Evolutionary conservation across 2,797 vertebrate genomes (phyloP), one percentile per base, ranked within the genome.

Genomic region (Enteromius thamalakanensis): DNA sequence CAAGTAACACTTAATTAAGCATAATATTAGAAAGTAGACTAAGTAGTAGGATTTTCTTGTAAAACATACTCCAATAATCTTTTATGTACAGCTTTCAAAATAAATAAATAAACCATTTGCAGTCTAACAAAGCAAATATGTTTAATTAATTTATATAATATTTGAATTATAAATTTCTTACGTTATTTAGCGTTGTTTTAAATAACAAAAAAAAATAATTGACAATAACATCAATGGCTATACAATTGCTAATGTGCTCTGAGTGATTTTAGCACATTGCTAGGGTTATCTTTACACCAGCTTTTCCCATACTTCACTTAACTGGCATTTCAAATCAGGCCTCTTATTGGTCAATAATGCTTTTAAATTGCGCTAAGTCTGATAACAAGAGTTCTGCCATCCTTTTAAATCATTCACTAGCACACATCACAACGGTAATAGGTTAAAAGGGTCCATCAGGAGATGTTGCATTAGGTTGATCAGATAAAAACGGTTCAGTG

Each of bases 381-480:
- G 37, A 80, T 70, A 80, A 47, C 62, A 68, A 53, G 21, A 34
- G 11, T 45, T 32, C 19, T 34, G 37, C 32, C 5, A 55, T n/a
- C 19, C 19, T 74, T 53, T 70, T 58, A 53, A 68, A 47, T 12
- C 51, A 58, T 26, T 58, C 67, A 40, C 64, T 55, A 55, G 34
- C 42, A 23, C 45, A 14, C 45, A 55, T 80, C 65, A 70, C 17
- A 58, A 37, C 29, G 1, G 17, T 40, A 42, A 47, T 79, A 32
- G 51, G 77, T 37, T 67, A 79, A 79, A 64, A 65, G 76, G 19
- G 60, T 67, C 42, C 76, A 65, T 70, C 65, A 19, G 65, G 78
- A 80, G 32, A 55, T n/a, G 14, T 62, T 26, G n/a, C 42, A 80
- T 80, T 49, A 79, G 65, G 21, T n/a, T 79, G 64, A 79, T 75